Evolutionary conservation across 2,888 invertebrate genomes (phyloP).

Genomic region (Dasysyrphus tricinctus): DNA sequence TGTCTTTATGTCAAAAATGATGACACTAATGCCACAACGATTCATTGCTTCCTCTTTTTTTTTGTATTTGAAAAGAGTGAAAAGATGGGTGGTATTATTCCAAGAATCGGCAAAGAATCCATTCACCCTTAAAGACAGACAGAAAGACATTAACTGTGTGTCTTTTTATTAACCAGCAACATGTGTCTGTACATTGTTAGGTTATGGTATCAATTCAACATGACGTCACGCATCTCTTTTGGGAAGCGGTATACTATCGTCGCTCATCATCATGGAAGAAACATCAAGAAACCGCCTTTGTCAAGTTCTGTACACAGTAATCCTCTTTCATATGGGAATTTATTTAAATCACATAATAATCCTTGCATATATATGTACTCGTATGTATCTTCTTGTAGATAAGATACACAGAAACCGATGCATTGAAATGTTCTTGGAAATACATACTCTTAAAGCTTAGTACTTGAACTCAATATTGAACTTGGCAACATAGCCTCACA

Average conservation of each 20-base stretch:
- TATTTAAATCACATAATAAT: slow-evolving; percentile 54
- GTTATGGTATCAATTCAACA: slow-evolving; percentile 35
- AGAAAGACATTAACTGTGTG: slow-evolving; percentile 57
- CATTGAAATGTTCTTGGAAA: background rate
- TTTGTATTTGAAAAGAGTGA: background rate
- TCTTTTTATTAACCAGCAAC: slow-evolving; percentile 55
- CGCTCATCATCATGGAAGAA: slow-evolving; percentile 10
- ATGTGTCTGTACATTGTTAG: slow-evolving; percentile 42
- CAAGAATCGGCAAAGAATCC: slow-evolving; percentile 24
- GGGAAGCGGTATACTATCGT: background rate
- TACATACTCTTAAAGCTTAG: background rate
- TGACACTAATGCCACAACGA: slow-evolving; percentile 59
- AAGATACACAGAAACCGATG: slow-evolving; percentile 5
- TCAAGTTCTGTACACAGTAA: slow-evolving; percentile 39
- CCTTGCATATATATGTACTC: slow-evolving; percentile 12
- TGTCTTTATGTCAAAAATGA: slow-evolving; percentile 60
- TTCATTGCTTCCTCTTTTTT: slow-evolving; percentile 13
- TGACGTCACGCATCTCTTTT: slow-evolving; percentile 55
- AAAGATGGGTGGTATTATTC: slow-evolving; percentile 37
- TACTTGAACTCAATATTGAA: slow-evolving; percentile 70
- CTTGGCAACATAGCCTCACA: slow-evolving; percentile 46
- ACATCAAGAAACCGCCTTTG: slow-evolving; percentile 30
- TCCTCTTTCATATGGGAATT: slow-evolving; percentile 59
- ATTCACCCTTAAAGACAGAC: slow-evolving; percentile 30
- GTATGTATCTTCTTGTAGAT: background rate